These are phyloP conservation scores for Phasianus colchicus DNA, from an alignment of 2,113 vertebrate genomes.

Conservation along the genomic window DNA sequence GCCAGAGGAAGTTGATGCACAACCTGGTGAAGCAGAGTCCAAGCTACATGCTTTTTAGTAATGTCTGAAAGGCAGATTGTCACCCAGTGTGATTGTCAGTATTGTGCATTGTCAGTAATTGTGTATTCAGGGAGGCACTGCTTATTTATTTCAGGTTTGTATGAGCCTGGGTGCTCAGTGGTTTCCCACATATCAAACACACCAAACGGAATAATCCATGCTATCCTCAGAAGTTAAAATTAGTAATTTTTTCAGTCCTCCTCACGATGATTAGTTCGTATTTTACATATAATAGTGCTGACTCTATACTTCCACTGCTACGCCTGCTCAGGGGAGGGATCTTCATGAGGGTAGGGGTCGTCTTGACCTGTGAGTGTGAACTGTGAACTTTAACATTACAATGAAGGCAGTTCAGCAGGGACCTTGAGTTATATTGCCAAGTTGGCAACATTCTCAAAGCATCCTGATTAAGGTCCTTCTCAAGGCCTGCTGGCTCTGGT, in stretches of 20 bases:
- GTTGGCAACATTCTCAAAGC: not conserved
- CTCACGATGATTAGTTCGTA: too few relatives aligned
- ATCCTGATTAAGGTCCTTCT: not conserved
- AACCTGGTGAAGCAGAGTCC: not conserved
- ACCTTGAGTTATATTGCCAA: not conserved
- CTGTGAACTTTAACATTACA: not conserved
- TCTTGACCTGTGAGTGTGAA: not conserved
- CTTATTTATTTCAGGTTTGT: too few relatives aligned
- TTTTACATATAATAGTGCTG: too few relatives aligned
- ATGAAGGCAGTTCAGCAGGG: not conserved
- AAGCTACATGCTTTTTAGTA: not conserved
- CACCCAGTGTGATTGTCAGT: too few relatives aligned
- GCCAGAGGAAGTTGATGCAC: not conserved
- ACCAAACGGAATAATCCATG: too few relatives aligned
- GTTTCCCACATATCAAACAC: too few relatives aligned
- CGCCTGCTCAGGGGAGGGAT: not conserved
- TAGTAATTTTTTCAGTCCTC: too few relatives aligned
- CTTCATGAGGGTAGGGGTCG: not conserved
- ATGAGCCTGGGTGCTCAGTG: too few relatives aligned
- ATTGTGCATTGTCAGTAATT: not conserved
- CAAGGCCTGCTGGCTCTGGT: not conserved
- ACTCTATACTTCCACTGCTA: too few relatives aligned
- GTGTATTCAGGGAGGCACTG: not conserved
- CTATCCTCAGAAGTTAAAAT: too few relatives aligned
- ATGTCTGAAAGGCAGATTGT: not conserved